These are phyloP conservation scores for Leptobrachium leishanense DNA, from an alignment of 2,113 vertebrate species.

Conservation along the genomic window DNA sequence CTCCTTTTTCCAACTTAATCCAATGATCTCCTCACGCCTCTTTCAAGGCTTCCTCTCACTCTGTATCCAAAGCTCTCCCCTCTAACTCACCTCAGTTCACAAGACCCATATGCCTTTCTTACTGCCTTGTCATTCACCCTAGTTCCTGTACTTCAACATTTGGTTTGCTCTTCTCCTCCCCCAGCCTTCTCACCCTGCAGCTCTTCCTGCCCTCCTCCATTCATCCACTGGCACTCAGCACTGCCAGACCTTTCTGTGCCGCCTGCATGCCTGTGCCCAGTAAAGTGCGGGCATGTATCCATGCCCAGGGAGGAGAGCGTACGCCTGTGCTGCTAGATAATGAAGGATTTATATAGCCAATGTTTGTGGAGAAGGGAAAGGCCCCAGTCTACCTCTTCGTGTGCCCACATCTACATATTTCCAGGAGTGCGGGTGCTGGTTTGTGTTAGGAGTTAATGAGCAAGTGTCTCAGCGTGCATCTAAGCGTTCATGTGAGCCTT, in stretches of 20 bases:
- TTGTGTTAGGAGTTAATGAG: too few species aligned
- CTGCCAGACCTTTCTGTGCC: background rate
- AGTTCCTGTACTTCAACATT: background rate
- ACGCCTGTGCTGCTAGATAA: background rate
- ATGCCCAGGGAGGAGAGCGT: background rate
- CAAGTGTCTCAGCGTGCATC: too few species aligned
- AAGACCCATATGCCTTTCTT: background rate
- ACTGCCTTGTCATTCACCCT: background rate
- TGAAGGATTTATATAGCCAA: background rate
- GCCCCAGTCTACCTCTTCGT: background rate
- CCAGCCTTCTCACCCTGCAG: background rate
- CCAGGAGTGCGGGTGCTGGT: too few species aligned
- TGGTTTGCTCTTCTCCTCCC: background rate
- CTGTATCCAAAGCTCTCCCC: background rate
- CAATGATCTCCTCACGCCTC: conserved; percentile 37
- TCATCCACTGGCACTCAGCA: background rate
- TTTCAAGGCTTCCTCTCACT: background rate
- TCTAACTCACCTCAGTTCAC: conserved; percentile 20
- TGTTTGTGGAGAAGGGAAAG: background rate
- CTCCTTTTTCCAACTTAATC: conserved; percentile 31
- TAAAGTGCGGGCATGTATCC: background rate
- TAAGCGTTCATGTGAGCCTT: too few species aligned
- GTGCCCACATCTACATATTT: background rate
- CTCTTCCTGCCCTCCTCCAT: background rate
- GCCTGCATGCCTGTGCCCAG: conserved; percentile 5